Evolutionary conservation across 2,113 vertebrate genomes (phyloP), one percentile per base, ranked within the genome.

Genomic region (Pagrus major): DNA sequence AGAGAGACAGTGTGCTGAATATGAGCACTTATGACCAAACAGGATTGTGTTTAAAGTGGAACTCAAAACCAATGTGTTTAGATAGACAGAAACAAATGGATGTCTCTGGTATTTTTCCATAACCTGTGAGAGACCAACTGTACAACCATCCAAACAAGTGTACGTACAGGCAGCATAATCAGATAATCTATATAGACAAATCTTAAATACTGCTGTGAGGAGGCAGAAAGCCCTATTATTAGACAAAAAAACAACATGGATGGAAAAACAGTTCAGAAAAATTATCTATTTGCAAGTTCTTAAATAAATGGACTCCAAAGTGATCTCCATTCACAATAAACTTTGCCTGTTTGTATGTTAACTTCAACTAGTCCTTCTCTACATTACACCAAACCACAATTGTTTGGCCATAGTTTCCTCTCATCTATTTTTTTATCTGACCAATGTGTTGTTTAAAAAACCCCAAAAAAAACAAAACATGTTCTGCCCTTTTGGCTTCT

Each of bases 401-500:
- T 29, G 14, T 39, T 71, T 46, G 39, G 47, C 23, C 31, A 35
- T 3, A 7, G 31, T 44, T 33, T 58, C 8, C 2, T 47, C 46
- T 9, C 18, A 3, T 47, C 46, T 9, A 35, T 64, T 63, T 54
- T 44, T 23, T 21, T 63, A 27, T 9, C 37, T 55, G 51, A 76
- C 72, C 54, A 56, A 61, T 42, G 25, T 37, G 55, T 76, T 21
- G 37, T 81, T 78, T 87, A 5, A 55, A 56, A 11, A 5, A n/a
- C n/a, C n/a, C n/a, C n/a, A n/a, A n/a, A n/a, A n/a, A n/a, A n/a
- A n/a, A n/a, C n/a, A 55, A 69, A 74, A 55, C 7, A 7, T 15
- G 60, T 58, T 52, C 9, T 23, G 23, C 14, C 58, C 35, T 76
- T 20, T 37, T 52, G 54, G 29, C 15, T 71, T 42, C 35, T 29